Base-by-base conservation (phyloP, 2,113 vertebrate genomes). In the Chionis minor region DNA sequence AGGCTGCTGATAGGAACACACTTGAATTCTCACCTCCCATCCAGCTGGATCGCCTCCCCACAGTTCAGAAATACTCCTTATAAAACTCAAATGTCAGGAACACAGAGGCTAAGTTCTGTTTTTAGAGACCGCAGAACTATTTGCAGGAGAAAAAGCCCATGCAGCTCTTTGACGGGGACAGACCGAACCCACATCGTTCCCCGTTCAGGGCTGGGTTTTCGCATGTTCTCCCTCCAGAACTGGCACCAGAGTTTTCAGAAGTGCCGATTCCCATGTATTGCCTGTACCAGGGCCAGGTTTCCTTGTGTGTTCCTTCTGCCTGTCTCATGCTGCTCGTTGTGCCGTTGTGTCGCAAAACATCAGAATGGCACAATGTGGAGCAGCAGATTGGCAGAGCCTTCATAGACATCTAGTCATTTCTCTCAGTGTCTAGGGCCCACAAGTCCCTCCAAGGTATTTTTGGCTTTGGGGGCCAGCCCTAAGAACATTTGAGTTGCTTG, bases 71-170 rank as follows among this genome's bases (percentile, higher is more conserved):
- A 94, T 92, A 90, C 72, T 89, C 38, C 49, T 51, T 88, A 16
- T 80, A 83, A 90, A 90, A 96, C 79, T 77, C 78, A 95, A 91
- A 96, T 94, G 91, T 96, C 91, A 94, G 88, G 94, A 96, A 86
- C 97, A 91, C 52, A 92, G 94, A 94, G 94, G 74, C 95, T 95
- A 96, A 95, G 89, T 55, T 95, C 92, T 96, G 94, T 94, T 96
- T 95, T 94, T 94, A 96, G 92, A 93, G 88, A 35, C 59, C 88
- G 81, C 78, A 82, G 30, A 96, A 86, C 74, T 96, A 90, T 92
- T 94, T 96, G 75, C 59, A 69, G 92, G 63, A 91, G 84, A 80
- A 92, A 71, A 96, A 97, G 67, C 92, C 94, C 87, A 97, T 94
- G 90, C 87, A 91, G 87, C 92, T 95, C 84, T 92, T 92, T 77